Percentiles rank a stretch among this genome's conserved stretches.
phyloP scores from a whole-genome alignment of 1,140 invertebrate genomes.

The Drosophila yakuba region DNA sequence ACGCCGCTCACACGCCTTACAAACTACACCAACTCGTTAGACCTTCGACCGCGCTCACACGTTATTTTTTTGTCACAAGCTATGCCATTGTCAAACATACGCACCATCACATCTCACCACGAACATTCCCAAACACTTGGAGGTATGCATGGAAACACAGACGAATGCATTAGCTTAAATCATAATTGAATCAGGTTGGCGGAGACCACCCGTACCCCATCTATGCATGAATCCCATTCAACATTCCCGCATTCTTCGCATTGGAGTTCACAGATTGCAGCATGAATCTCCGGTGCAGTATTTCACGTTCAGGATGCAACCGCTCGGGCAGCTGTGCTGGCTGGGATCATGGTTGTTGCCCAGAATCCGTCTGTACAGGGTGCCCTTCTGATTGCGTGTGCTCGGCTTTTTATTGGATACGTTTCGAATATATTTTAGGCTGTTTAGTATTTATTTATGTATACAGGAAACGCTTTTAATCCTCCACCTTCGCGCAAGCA shows the following conservation, averaged over 20 bases:
- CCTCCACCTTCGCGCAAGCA: slow-evolving; percentile 37
- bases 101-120: background rate
- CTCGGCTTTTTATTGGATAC: slow-evolving; percentile 8
- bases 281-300: background rate
- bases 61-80: slow-evolving; percentile 6
- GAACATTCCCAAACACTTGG: slow-evolving; percentile 12
- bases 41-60: slow-evolving; percentile 62
- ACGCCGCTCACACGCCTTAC: slow-evolving; percentile 15
- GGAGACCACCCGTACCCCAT: background rate
- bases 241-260: background rate
- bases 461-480: slow-evolving; percentile 15
- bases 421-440: slow-evolving; percentile 27
- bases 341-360: background rate
- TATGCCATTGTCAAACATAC: slow-evolving; percentile 17
- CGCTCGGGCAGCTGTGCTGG: slow-evolving; percentile 33
- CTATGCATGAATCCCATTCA: too few species aligned
- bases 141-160: slow-evolving; percentile 34
- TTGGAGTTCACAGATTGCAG: too few species aligned
- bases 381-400: slow-evolving; percentile 19
- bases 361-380: background rate
- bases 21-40: slow-evolving; percentile 3
- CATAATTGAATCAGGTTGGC: background rate
- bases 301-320: background rate
- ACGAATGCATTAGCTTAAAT: slow-evolving; percentile 16
- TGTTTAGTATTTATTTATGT: slow-evolving; percentile 60